phyloP scores from a whole-genome alignment of 2,113 vertebrate genomes.

The Eolophus roseicapilla region DNA sequence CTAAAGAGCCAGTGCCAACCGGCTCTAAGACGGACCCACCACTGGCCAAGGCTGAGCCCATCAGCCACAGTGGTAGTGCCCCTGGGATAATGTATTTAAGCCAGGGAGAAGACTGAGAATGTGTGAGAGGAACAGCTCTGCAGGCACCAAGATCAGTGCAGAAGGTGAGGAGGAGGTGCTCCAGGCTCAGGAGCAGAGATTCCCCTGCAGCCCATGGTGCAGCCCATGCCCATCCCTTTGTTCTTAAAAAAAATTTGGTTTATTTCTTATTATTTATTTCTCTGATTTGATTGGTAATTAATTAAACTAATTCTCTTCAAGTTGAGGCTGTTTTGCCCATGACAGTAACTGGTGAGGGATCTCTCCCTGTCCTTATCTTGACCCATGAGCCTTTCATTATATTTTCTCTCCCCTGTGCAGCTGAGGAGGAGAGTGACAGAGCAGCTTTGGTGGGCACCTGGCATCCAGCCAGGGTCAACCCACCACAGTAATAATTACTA shows the following conservation, averaged over 20 bases:
- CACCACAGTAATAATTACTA: not conserved
- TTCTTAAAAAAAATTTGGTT: not conserved
- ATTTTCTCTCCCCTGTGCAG: not conserved
- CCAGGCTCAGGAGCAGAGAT: not conserved
- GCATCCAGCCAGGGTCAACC: not conserved
- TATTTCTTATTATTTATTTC: not conserved
- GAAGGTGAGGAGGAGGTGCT: not conserved
- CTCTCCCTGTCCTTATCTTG: not conserved
- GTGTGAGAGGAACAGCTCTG: not conserved
- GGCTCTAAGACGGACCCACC: not conserved
- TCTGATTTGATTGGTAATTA: not conserved
- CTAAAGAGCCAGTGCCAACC: not conserved
- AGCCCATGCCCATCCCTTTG: not conserved
- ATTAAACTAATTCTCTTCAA: not conserved
- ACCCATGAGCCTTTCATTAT: not conserved
- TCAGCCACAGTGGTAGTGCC: not conserved
- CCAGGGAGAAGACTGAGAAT: not conserved
- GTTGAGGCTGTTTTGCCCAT: not conserved
- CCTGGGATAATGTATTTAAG: not conserved
- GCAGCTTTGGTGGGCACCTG: not conserved
- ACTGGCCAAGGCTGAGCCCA: not conserved
- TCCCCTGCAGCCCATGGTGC: not conserved
- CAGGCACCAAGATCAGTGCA: not conserved
- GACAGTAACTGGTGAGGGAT: not conserved
- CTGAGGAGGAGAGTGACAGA: not conserved